Evolutionary conservation across 2,113 vertebrate genomes (phyloP), one percentile per base, ranked within the genome.

Genomic region (Galbula dea): DNA sequence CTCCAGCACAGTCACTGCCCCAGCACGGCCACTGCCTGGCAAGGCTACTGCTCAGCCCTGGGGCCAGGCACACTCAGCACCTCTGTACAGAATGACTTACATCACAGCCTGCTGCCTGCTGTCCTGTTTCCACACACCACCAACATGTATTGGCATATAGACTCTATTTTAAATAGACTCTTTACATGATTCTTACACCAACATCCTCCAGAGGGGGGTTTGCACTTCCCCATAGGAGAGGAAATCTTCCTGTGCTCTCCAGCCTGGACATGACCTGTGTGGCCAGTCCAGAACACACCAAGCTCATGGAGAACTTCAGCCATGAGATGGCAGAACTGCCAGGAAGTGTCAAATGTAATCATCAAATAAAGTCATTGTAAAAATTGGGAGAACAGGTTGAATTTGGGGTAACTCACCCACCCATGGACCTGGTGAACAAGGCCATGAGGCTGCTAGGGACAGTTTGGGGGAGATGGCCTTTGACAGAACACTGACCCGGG

Each of bases 321-420:
- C 37, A 2, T 0, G 17, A 58, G 15, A 34, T 3, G 9, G 43
- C 46, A 9, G 30, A 75, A 24, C 22, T 1, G 9, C 3, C 8
- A 39, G 66, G 29, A 55, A 57, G 41, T 7, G 29, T 29, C 66
- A 13, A 24, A 89, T 23, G 15, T 43, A 43, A 43, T 43, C 41
- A 43, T 15, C 32, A 32, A 34, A 27, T 5, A 59, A 30, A 52
- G 19, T 9, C 23, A 24, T 30, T 9, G 2, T 6, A 26, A 16
- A 1, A 32, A 22, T 39, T 27, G 59, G 19, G 68, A 30, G 9
- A 48, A 21, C 17, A 16, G 65, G 75, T 20, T 3, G 2, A 3
- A 3, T 16, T 4, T 10, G 37, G 59, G 52, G 22, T 7, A 7
- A 18, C 15, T 11, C 16, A 16, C n/a, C 52, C 54, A 2, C 3